Evolutionary conservation across 1,140 invertebrate genomes (phyloP).

Genomic region (Lepidurus packardi): DNA sequence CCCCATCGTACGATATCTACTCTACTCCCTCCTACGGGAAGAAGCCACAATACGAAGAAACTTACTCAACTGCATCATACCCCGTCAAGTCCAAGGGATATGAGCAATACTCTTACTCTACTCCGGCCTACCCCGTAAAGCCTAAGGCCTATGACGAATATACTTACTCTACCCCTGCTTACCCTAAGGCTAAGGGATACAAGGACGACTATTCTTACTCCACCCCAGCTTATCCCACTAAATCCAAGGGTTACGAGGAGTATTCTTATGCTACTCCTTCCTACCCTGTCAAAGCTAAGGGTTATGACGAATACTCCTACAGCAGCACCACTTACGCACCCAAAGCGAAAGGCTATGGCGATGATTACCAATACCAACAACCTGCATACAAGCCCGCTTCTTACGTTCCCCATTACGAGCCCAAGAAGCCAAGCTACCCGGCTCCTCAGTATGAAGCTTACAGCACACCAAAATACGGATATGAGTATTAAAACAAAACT

Average conservation of each 20-base stretch:
- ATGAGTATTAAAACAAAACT: neutral
- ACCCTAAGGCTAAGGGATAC: neutral
- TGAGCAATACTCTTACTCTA: neutral
- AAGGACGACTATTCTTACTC: neutral
- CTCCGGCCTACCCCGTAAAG: neutral
- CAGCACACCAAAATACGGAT: neutral
- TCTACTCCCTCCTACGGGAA: neutral
- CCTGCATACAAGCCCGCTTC: neutral
- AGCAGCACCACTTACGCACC: neutral
- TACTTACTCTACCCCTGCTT: neutral
- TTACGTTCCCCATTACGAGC: neutral
- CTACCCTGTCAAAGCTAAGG: neutral
- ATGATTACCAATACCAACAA: neutral
- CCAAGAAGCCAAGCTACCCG: neutral
- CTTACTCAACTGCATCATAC: neutral
- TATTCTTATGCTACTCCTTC: neutral
- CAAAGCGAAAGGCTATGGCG: neutral
- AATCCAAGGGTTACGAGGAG: neutral
- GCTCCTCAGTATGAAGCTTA: neutral
- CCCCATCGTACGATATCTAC: neutral
- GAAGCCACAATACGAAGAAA: neutral
- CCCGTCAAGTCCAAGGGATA: neutral
- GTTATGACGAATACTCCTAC: conserved; percentile 8
- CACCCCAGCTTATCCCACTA: neutral
- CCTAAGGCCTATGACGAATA: neutral